A percentile compares a stretch with the other conserved stretches of the same genome.
Conservation (phyloP, 1,140 invertebrate species). For the Agrilus planipennis region DNA sequence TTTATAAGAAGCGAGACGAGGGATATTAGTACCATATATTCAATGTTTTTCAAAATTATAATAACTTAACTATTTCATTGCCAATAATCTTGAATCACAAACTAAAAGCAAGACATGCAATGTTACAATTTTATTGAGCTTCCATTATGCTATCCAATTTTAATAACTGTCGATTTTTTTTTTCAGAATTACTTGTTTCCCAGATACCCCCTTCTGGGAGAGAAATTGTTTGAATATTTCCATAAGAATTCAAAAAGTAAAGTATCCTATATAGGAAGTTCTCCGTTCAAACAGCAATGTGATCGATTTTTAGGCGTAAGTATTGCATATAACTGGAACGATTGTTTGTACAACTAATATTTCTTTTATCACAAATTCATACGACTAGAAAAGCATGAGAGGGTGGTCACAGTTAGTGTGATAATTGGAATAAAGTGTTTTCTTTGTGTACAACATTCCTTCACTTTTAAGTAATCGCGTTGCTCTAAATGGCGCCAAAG, state of each 20-base stretch:
- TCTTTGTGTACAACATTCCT: too few species aligned
- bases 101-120: too few species aligned
- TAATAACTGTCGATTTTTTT: constrained; percentile 2
- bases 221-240: constrained; percentile 52
- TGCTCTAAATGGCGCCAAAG: background rate
- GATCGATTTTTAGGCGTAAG: constrained; percentile 50
- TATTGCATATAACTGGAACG: background rate
- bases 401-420: too few species aligned
- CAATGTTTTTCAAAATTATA: too few species aligned
- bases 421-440: too few species aligned
- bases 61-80: too few species aligned
- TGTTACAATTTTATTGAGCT: too few species aligned
- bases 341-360: constrained; percentile 4
- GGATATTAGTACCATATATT: too few species aligned
- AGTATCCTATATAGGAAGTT: constrained; percentile 44
- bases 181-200: constrained; percentile 62
- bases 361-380: constrained; percentile 1
- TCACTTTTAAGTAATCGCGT: background rate
- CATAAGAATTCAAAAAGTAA: constrained; percentile 45
- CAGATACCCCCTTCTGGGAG: constrained; percentile 58
- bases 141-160: too few species aligned
- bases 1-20: too few species aligned
- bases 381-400: background rate
- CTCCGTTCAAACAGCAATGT: constrained; percentile 55
- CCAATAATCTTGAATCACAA: too few species aligned